These are phyloP conservation scores for Sesia apiformis DNA, from an alignment of 2,888 invertebrate species.

Conservation along the genomic window DNA sequence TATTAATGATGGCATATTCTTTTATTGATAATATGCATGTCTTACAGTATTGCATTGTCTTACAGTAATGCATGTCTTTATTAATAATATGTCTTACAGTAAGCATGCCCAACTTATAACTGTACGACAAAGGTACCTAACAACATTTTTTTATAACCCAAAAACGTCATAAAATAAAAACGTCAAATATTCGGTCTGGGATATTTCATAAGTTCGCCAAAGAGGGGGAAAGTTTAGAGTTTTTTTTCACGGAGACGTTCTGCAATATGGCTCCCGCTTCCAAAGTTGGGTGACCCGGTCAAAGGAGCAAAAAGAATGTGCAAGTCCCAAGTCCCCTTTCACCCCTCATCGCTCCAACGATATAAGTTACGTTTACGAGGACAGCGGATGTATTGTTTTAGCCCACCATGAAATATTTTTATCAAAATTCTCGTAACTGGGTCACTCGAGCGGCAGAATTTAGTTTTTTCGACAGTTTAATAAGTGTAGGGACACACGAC, in stretches of 20 bases:
- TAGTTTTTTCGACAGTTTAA: neutral
- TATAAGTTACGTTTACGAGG: constrained; percentile 27
- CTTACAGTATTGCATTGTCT: too few species aligned
- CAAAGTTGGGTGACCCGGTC: constrained; percentile 49
- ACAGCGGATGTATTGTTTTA: constrained; percentile 15
- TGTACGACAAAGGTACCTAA: neutral
- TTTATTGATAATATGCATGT: too few species aligned
- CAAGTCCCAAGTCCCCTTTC: constrained; percentile 21
- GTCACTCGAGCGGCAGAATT: neutral
- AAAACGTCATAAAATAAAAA: constrained; percentile 12
- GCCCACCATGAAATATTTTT: constrained; percentile 2
- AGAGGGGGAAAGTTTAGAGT: constrained; percentile 34
- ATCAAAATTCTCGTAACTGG: constrained; percentile 2
- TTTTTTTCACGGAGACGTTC: constrained; percentile 45
- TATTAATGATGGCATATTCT: too few species aligned
- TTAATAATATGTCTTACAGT: too few species aligned
- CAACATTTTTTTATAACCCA: neutral
- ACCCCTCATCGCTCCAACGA: constrained; percentile 31
- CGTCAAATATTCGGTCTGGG: constrained; percentile 22
- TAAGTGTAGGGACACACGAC: too few species aligned
- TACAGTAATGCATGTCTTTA: too few species aligned
- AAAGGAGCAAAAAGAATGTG: constrained; percentile 42
- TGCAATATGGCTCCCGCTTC: constrained; percentile 43
- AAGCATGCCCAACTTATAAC: too few species aligned
- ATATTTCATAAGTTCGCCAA: constrained; percentile 30